A percentile compares a stretch with the other conserved stretches of the same genome.
phyloP scores from a whole-genome alignment of 2,797 vertebrate species.

The Mycteria americana region DNA sequence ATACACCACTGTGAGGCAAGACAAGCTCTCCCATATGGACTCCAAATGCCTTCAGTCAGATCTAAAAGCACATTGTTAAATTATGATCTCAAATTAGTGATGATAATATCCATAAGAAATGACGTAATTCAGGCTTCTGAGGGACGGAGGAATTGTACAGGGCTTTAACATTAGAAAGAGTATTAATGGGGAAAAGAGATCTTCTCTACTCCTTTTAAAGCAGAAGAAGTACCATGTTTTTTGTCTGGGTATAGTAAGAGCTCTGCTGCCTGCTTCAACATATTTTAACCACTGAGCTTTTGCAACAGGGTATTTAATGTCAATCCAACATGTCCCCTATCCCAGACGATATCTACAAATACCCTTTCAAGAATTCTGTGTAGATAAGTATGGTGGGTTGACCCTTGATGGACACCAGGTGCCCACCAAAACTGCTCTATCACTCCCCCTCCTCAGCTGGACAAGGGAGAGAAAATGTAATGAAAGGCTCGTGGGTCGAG shows the following conservation, averaged over 20 bases:
- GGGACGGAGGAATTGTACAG: background rate
- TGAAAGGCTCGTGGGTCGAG: no score
- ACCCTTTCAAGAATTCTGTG: background rate
- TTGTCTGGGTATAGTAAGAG: background rate
- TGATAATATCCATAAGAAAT: conserved; percentile 6
- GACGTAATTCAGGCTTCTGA: background rate
- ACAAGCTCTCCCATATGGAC: background rate
- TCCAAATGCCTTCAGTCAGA: conserved; percentile 38
- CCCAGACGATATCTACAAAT: background rate
- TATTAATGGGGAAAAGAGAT: background rate
- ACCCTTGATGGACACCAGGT: no score
- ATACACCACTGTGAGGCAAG: background rate
- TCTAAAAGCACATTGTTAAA: background rate
- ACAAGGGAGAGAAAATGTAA: no score
- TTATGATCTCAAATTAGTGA: conserved; percentile 30
- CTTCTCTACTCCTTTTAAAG: background rate
- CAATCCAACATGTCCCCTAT: background rate
- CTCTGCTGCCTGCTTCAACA: background rate
- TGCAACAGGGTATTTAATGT: background rate
- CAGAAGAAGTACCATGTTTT: background rate
- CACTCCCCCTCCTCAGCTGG: no score
- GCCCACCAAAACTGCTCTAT: no score
- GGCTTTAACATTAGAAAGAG: background rate
- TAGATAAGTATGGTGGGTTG: background rate
- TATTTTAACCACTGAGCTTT: conserved; percentile 6